Base-by-base conservation (phyloP, 37 sponge, comb jelly and placozoan species). In the Dysidea cf. avara region DNA sequence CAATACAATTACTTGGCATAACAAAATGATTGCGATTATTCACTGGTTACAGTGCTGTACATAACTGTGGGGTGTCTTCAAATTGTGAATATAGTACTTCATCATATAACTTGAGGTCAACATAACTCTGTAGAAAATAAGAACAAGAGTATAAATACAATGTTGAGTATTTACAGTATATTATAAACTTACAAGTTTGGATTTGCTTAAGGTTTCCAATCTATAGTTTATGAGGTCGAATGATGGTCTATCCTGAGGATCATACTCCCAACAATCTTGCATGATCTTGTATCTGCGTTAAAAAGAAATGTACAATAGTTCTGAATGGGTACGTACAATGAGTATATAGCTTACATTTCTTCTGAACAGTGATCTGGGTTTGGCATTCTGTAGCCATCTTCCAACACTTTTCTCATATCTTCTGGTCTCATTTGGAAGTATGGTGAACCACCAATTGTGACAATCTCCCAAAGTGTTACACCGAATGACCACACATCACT, bases 401-500 rank as follows among this genome's bases (percentile, higher is more conserved):
- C 48, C 30, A 90, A 74, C 53, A 81, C 77, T 11, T 66, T 11
- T 26, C 59, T 66, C 37, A 90, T 61, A 16, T 83, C 69, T 17
- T 74, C 74, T 16, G 73, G 67, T 3, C 39, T 32, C 18, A 83
- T 70, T 13, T 83, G 78, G 7, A 43, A 39, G 64, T 83, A 83
- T 25, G 90, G 90, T 14, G 75, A 69, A 20, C 84, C 90, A 43
- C 90, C 90, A 7, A 89, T 47, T 20, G 90, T 89, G 43, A 89
- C 84, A 39, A 89, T 47, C 64, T 89, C 90, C 90, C 90, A 89
- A 53, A 89, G 68, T 12, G 80, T 69, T 6, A 89, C 81, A 16
- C 90, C 90, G 83, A 76, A 86, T 0, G 87, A 74, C 87, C 87
- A 43, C 79, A 89, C 79, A 79, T 89, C 90, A 50, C 90, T 80